Conservation (phyloP, 2,113 vertebrate species). For the Recurvirostra avosetta region DNA sequence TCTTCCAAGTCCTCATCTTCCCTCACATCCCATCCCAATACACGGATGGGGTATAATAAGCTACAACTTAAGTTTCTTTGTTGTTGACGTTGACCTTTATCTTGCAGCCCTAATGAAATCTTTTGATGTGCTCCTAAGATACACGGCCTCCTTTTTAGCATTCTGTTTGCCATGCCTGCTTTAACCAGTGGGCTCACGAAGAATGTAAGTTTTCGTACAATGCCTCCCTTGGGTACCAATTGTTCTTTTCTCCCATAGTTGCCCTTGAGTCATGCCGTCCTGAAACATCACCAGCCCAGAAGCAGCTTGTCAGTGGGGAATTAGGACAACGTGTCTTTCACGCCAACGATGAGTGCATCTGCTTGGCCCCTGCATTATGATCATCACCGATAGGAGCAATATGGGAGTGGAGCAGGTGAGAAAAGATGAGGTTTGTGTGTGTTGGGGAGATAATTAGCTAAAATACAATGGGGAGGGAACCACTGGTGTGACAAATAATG, state of each 20-base stretch:
- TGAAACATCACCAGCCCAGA: background rate
- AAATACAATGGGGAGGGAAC: background rate
- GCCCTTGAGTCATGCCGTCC: slow-evolving; percentile 33
- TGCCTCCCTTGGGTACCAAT: slow-evolving; percentile 23
- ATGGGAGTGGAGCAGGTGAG: background rate
- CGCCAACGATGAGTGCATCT: background rate
- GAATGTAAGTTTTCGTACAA: background rate
- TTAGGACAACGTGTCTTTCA: slow-evolving; percentile 12
- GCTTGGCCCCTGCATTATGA: background rate
- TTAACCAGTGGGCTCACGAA: background rate
- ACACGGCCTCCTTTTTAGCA: background rate
- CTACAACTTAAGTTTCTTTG: background rate
- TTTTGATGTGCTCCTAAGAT: slow-evolving; percentile 17
- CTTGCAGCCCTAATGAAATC: slow-evolving; percentile 10
- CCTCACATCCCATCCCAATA: background rate
- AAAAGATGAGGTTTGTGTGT: background rate
- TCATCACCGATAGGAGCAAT: background rate
- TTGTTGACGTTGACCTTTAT: slow-evolving; percentile 32
- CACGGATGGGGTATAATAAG: background rate
- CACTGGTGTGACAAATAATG: background rate
- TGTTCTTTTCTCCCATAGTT: slow-evolving; percentile 38
- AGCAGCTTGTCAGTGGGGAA: slow-evolving; percentile 26
- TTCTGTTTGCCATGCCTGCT: background rate
- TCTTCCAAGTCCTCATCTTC: background rate
- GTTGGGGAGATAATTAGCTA: slow-evolving; percentile 9